phyloP scores from a whole-genome alignment of 2,888 invertebrate species.

The Lasioglossum zephyrum region DNA sequence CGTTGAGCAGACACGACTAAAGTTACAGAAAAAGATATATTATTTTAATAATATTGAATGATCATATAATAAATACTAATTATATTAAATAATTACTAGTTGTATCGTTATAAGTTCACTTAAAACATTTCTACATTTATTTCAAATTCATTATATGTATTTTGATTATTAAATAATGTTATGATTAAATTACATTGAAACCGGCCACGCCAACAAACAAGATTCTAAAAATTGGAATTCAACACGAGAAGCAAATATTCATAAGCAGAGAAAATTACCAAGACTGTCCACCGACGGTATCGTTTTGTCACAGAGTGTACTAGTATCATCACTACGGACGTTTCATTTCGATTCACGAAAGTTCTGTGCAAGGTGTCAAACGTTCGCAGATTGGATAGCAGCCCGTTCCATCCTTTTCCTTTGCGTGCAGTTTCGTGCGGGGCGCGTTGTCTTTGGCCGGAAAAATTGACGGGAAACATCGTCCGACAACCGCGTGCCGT shows the following conservation, averaged over 20 bases:
- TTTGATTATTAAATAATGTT: no score
- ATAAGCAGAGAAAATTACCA: not conserved
- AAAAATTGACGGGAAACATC: conserved; percentile 40
- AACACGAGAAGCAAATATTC: not conserved
- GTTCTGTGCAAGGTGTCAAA: conserved; percentile 65
- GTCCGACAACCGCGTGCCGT: not conserved
- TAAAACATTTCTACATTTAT: no score
- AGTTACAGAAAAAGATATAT: no score
- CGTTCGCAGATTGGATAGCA: conserved; percentile 55
- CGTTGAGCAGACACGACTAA: not conserved
- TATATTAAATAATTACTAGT: no score
- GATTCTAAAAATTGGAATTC: not conserved
- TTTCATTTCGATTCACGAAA: conserved; percentile 68
- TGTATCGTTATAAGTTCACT: no score
- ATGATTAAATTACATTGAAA: not conserved
- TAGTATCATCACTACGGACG: conserved; percentile 43
- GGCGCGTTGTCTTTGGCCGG: conserved; percentile 24
- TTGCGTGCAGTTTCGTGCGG: conserved; percentile 28
- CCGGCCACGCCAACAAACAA: not conserved
- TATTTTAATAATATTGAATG: no score
- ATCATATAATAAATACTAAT: no score
- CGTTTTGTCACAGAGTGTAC: not conserved
- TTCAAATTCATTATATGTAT: no score
- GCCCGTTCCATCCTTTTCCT: not conserved
- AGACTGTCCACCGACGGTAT: not conserved